A percentile compares a stretch with the other conserved stretches of the same genome.
Conservation (phyloP, 2,113 vertebrate species). For the Semnopithecus entellus region DNA sequence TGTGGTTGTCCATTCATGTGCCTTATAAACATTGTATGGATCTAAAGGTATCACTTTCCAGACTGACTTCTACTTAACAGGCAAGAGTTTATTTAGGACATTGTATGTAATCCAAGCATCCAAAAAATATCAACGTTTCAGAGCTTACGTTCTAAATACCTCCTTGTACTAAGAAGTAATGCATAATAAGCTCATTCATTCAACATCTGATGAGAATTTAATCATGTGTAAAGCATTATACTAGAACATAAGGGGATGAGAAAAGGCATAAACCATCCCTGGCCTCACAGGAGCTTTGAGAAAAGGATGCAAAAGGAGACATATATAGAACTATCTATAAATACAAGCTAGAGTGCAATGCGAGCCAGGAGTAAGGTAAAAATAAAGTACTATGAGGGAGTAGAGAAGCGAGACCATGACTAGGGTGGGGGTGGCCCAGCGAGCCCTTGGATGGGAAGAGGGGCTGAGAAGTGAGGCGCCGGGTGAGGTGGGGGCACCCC, state of each 20-base stretch:
- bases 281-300: not conserved
- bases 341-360: not conserved
- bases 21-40: not conserved
- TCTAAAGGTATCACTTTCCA: not conserved
- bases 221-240: not conserved
- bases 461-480: too few species aligned
- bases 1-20: not conserved
- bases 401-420: not conserved
- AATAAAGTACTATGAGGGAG: not conserved
- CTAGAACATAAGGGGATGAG: not conserved
- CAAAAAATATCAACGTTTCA: not conserved
- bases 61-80: not conserved
- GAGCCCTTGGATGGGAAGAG: not conserved
- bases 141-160: not conserved
- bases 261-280: not conserved
- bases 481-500: rapidly evolving
- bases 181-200: not conserved
- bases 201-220: not conserved
- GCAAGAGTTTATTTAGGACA: not conserved
- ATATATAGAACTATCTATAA: slow-evolving; percentile 1
- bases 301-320: not conserved
- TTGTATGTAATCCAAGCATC: not conserved
- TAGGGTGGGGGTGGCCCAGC: not conserved
- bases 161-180: not conserved
- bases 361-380: not conserved